Evolutionary conservation across 1,140 invertebrate genomes (phyloP), one percentile per base, ranked within the genome.

Genomic region (Plodia interpunctella): DNA sequence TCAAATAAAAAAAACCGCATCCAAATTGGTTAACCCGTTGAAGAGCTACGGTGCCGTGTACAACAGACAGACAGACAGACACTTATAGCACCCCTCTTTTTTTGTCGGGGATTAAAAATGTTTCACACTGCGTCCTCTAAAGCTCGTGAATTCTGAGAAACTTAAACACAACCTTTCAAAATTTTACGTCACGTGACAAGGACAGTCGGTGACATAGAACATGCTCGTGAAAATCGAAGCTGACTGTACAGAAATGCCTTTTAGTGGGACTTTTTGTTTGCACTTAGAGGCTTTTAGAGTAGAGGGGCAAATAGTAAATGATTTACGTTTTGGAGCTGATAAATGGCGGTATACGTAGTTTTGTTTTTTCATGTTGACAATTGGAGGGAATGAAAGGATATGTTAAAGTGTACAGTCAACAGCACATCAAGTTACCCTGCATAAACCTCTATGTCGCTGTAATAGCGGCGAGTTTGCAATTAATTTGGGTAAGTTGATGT

Each of bases 191-290:
- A 44, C 38, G n/a, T 15, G 15, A 17, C 38, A 44, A 15, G 38
- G 49, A 51, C 18, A 20, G 5, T 51, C 10, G 21, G 49, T n/a
- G 2, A 11, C 9, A 11, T 49, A 15, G 6, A 9, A 49, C n/a
- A 17, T 61, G 64, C 52, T 58, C 52, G 49, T 35, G 64, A 66
- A 62, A 62, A 55, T 66, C 57, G 65, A 30, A 30, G 44, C 51
- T 38, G 21, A 25, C 28, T 55, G 57, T n/a, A 21, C 49, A 21
- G 4, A 13, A 10, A 13, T 25, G 53, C 50, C 50, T 53, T 52
- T 53, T 21, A 49, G 38, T 15, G 30, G 28, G 18, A 53, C 51
- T 59, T 58, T 59, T 49, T 57, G 55, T 57, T 53, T 59, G 50
- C 57, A 59, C 50, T 59, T 21, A 32, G 28, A 38, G 11, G 28